Evolutionary conservation across 2,888 invertebrate species (phyloP).

Genomic region (Cyrtodaria siliqua): DNA sequence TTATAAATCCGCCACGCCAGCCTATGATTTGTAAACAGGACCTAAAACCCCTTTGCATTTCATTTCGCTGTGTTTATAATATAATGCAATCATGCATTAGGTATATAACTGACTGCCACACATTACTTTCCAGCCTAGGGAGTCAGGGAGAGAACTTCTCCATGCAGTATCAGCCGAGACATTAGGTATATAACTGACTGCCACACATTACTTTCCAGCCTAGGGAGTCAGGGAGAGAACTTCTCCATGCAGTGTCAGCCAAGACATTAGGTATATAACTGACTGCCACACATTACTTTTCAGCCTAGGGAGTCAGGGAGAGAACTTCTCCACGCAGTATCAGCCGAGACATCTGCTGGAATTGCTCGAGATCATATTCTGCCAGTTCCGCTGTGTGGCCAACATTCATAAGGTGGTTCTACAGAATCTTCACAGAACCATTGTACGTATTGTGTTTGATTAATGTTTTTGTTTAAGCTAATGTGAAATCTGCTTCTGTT

Average conservation of each 20-base stretch:
- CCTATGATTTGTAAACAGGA: too few relatives aligned
- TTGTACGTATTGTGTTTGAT: constrained; percentile 67
- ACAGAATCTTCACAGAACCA: constrained; percentile 82
- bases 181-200: too few relatives aligned
- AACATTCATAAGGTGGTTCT: constrained; percentile 91
- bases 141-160: too few relatives aligned
- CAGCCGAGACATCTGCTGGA: constrained; percentile 86
- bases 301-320: constrained; percentile 82
- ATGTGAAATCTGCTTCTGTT: not conserved
- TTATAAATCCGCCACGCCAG: too few relatives aligned
- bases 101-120: too few relatives aligned
- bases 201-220: constrained; percentile 72
- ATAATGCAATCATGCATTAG: too few relatives aligned
- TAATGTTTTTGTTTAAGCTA: not conserved
- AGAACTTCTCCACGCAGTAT: constrained; percentile 79
- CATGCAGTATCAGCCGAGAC: too few relatives aligned
- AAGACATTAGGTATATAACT: too few relatives aligned
- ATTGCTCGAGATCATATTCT: constrained; percentile 91
- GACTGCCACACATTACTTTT: too few relatives aligned
- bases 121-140: too few relatives aligned
- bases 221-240: constrained; percentile 82
- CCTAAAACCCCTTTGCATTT: too few relatives aligned
- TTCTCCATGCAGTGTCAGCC: constrained; percentile 81
- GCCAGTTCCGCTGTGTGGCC: constrained; percentile 93
- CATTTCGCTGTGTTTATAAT: too few relatives aligned